Base-by-base conservation (phyloP, 2,888 invertebrate genomes). In the Platycheirus rosarum region DNA sequence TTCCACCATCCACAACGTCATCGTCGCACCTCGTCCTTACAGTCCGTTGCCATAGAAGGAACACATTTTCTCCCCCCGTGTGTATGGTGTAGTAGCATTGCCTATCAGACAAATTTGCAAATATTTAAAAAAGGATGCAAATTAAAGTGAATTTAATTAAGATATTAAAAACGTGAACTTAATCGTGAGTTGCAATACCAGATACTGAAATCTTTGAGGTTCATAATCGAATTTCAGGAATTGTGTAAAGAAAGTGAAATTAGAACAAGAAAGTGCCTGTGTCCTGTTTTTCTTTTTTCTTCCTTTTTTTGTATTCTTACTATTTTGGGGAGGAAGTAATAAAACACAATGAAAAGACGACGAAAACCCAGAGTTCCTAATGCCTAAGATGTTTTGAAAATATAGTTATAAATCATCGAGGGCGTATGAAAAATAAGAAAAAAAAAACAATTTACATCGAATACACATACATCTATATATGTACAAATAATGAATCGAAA, bases 401-500 rank as follows among this genome's bases (percentile, higher is more conserved):
- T 13, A 48, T 26, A 11, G 23, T 42, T 1, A 14, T 46, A 23
- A 32, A 32, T 14, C 1, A 32, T 18, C 16, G n/a, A 35, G n/a
- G n/a, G 29, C 32, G 35, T 18, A 48, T 2, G 1, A 8, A 18
- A 20, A 46, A 23, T n/a, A 20, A 32, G n/a, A n/a, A n/a, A n/a
- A 71, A 26, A 37, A 66, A 60, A 66, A 49, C 35, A 77, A 60
- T 49, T 20, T 51, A 78, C 26, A 78, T 53, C 32, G 73, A 62
- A 78, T 57, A 68, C 51, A 37, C 11, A 18, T 14, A 44, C 13
- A 57, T 40, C 23, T 23, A 23, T 6, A 23, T 7, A 32, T 32
- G 40, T 48, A 65, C 44, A 76, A 63, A 63, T 35, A 76, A 76
- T 53, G 48, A 70, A 70, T 76, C 63, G 70, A 76, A 69, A 69